phyloP scores from a whole-genome alignment of 2,888 invertebrate genomes.

The Euzophera pinguis region DNA sequence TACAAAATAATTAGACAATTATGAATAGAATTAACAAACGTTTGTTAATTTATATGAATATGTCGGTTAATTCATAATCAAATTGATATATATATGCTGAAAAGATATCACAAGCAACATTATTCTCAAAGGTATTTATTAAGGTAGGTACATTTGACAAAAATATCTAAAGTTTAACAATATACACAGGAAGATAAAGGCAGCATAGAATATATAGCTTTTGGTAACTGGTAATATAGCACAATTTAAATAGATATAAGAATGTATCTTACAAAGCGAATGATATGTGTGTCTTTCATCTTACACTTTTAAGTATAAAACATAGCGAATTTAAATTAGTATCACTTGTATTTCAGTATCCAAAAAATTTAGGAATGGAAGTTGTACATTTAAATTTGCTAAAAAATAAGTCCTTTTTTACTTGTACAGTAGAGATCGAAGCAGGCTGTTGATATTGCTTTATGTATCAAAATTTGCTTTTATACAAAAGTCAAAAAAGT shows the following conservation, averaged over 20 bases:
- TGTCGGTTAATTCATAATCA: neutral
- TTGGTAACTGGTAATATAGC: constrained; percentile 43
- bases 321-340: constrained; percentile 52
- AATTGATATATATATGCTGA: neutral
- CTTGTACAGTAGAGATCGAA: neutral
- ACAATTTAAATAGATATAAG: constrained; percentile 45
- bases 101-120: constrained; percentile 7
- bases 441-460: neutral
- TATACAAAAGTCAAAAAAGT: neutral
- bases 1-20: no score
- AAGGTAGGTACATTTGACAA: constrained; percentile 2
- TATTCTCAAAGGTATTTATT: neutral
- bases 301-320: constrained; percentile 54
- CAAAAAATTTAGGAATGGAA: constrained; percentile 42
- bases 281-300: constrained; percentile 74
- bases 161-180: constrained; percentile 14
- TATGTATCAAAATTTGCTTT: neutral
- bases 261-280: constrained; percentile 74
- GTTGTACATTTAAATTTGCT: constrained; percentile 20
- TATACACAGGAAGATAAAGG: constrained; percentile 33
- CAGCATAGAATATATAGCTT: constrained; percentile 49
- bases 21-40: no score
- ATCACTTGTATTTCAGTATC: constrained; percentile 47
- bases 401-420: neutral
- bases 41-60: no score